These are phyloP conservation scores for Cryptus armator DNA, from an alignment of 2,888 invertebrate species.

Conservation along the genomic window DNA sequence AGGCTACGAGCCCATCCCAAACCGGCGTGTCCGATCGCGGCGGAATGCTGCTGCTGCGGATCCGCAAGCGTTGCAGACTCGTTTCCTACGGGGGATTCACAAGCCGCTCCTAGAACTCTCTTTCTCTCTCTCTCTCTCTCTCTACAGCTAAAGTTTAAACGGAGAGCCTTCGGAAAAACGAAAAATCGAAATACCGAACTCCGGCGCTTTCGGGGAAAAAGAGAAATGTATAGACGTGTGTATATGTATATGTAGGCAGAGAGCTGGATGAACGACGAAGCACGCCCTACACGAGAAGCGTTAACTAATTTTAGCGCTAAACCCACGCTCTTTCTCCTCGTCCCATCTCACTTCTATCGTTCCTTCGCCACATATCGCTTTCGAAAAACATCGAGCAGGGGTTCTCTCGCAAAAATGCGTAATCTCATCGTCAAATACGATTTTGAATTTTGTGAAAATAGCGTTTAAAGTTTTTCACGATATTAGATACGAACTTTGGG, in stretches of 20 bases:
- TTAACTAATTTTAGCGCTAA: slow-evolving; percentile 67
- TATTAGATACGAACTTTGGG: neutral
- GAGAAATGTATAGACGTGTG: neutral
- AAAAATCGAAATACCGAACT: slow-evolving; percentile 63
- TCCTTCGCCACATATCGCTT: slow-evolving; percentile 28
- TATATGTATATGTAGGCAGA: neutral
- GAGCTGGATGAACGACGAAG: slow-evolving; percentile 36
- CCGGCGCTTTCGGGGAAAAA: slow-evolving; percentile 6
- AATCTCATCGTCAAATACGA: neutral
- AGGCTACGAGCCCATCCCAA: slow-evolving; percentile 59
- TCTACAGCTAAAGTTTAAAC: neutral
- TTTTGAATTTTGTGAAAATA: neutral
- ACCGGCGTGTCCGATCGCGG: slow-evolving; percentile 64
- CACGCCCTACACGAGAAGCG: slow-evolving; percentile 61
- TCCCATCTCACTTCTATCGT: neutral
- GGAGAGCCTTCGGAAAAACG: slow-evolving; percentile 12
- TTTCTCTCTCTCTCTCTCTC: neutral
- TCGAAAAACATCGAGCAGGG: slow-evolving; percentile 32
- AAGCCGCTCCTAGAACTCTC: slow-evolving; percentile 18
- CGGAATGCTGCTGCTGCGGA: slow-evolving; percentile 54
- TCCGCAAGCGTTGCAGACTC: slow-evolving; percentile 23
- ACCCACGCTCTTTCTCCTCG: slow-evolving; percentile 48
- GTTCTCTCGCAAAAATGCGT: slow-evolving; percentile 1
- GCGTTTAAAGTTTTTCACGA: neutral
- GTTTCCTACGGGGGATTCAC: slow-evolving; percentile 14